phyloP scores from a whole-genome alignment of 2,888 invertebrate species.

The Crepidodera aurea region DNA sequence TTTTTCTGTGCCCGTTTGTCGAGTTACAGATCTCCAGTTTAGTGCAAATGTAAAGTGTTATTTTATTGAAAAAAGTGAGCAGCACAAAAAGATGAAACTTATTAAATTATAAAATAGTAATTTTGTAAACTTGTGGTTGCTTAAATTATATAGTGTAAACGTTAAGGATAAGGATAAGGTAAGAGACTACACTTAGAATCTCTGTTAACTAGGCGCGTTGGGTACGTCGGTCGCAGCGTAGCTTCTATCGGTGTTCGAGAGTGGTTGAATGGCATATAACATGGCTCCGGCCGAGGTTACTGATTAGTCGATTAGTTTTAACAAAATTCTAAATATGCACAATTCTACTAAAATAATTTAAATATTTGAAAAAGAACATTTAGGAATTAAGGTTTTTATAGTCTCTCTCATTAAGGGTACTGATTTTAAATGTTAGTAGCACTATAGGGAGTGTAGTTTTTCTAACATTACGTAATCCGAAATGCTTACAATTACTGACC shows the following conservation, averaged over 20 bases:
- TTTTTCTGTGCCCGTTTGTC: neutral
- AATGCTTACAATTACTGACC: too few species aligned
- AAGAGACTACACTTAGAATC: neutral
- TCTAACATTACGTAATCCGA: too few species aligned
- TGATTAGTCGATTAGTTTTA: too few species aligned
- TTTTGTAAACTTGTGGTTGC: neutral
- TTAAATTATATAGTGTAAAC: constrained; percentile 8
- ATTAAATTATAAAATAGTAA: neutral
- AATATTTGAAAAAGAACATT: too few species aligned
- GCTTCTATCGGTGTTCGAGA: neutral
- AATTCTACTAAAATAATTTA: too few species aligned
- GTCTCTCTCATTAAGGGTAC: too few species aligned
- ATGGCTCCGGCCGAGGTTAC: neutral
- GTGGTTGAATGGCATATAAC: neutral
- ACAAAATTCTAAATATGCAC: too few species aligned
- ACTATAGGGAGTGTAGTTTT: too few species aligned
- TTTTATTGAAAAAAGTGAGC: neutral
- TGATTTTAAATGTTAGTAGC: too few species aligned
- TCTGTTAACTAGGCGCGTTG: neutral
- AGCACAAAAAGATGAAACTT: neutral
- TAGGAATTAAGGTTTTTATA: too few species aligned
- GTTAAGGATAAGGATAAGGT: constrained; percentile 7
- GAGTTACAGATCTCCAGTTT: neutral
- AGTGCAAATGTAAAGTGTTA: neutral
- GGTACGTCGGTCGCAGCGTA: neutral